Evolutionary conservation across 2,797 vertebrate genomes (phyloP).

Genomic region (Acipenser oxyrinchus): DNA sequence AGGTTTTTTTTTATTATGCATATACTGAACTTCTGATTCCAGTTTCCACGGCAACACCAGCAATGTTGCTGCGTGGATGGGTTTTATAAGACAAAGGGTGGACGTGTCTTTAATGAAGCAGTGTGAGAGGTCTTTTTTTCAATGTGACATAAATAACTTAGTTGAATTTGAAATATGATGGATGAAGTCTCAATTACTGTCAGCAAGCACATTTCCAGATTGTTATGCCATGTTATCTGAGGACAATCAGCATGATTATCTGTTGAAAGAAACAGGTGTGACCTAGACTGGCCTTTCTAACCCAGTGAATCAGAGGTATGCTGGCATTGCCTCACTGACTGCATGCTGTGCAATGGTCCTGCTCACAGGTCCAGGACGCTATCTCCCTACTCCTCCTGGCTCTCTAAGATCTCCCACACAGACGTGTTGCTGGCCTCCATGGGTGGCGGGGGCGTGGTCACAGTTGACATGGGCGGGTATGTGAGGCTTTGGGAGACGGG

Average conservation of each 20-base stretch:
- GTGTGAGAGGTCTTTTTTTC: neutral
- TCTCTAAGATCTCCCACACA: conserved; percentile 78
- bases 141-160: neutral
- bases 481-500: conserved; percentile 92
- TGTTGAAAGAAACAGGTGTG: too few species aligned
- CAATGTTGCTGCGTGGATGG: neutral
- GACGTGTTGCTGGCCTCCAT: conserved; percentile 73
- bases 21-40: neutral
- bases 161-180: neutral
- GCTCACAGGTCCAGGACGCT: conserved; percentile 60
- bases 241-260: too few species aligned
- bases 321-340: too few species aligned
- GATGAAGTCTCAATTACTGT: neutral
- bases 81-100: neutral
- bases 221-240: too few species aligned
- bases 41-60: neutral
- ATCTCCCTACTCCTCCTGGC: conserved; percentile 84
- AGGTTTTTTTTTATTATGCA: neutral
- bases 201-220: too few species aligned
- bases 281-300: too few species aligned
- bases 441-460: conserved; percentile 70
- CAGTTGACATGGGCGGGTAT: conserved; percentile 82
- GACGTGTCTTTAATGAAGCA: neutral
- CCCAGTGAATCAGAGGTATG: too few species aligned
- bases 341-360: neutral